Conservation (phyloP, 2,113 vertebrate species). For the Oriolus oriolus region DNA sequence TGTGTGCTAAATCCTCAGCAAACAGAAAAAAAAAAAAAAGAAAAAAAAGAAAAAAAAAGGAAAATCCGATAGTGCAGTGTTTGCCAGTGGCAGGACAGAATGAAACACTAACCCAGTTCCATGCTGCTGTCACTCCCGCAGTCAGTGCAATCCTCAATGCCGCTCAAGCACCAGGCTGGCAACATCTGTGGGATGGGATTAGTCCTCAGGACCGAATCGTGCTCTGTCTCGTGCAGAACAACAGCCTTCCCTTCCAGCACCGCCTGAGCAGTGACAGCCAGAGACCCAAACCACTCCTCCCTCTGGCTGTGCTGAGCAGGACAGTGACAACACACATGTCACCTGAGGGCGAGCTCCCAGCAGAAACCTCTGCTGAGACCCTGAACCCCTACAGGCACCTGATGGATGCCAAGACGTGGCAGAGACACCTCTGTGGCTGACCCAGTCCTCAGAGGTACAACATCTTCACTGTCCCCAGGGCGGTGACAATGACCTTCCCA, state of each 20-base stretch:
- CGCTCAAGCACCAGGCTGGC: not conserved
- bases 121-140: not conserved
- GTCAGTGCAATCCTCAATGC: not conserved
- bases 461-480: not conserved
- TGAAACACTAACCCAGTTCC: not conserved
- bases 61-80: not conserved
- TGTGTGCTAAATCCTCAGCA: not conserved
- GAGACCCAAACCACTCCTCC: fast-evolving
- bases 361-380: not conserved
- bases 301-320: not conserved
- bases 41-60: not conserved
- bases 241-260: not conserved
- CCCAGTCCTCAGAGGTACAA: not conserved
- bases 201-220: not conserved
- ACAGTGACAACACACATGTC: fast-evolving
- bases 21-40: not conserved
- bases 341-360: not conserved
- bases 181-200: not conserved
- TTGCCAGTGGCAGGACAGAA: not conserved
- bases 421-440: not conserved
- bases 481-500: not conserved
- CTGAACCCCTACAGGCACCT: not conserved
- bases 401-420: not conserved
- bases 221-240: not conserved
- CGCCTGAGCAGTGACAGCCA: not conserved